Percentiles rank a stretch among this genome's conserved stretches.
phyloP scores from a whole-genome alignment of 30 jellyfish, hydroid and myxozoan species.

The Mastigias papua region DNA sequence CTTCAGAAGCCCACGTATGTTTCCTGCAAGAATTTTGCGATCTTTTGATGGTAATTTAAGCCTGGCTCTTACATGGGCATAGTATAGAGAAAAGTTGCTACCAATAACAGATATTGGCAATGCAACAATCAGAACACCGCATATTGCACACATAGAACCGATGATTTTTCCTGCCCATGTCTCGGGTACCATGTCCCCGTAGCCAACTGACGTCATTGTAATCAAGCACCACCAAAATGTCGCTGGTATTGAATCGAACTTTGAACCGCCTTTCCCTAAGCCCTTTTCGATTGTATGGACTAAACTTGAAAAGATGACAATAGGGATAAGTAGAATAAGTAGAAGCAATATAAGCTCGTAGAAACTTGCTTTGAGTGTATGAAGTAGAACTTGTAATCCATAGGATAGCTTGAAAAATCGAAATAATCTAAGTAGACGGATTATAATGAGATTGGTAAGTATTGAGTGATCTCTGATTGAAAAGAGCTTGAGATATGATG shows the following conservation, averaged over 20 bases:
- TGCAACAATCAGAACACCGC: constrained; percentile 92
- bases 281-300: constrained; percentile 85
- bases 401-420: constrained; percentile 92
- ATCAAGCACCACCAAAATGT: constrained; percentile 98
- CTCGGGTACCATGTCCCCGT: constrained; percentile 94
- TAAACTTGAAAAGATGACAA: constrained; percentile 90
- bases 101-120: constrained; percentile 96
- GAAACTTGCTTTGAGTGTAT: constrained; percentile 91
- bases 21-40: constrained; percentile 85
- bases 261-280: not conserved
- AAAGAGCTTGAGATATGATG: constrained; percentile 73
- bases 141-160: constrained; percentile 90
- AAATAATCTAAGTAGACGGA: constrained; percentile 85
- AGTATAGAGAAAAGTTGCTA: constrained; percentile 88
- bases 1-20: constrained; percentile 90
- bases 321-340: constrained; percentile 88
- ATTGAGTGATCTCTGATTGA: constrained; percentile 18
- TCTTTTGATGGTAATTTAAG: constrained; percentile 88
- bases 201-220: constrained; percentile 97
- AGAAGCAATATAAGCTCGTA: constrained; percentile 87
- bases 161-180: constrained; percentile 95
- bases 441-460: constrained; percentile 78
- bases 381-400: constrained; percentile 95
- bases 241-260: constrained; percentile 88
- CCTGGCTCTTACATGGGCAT: constrained; percentile 97